phyloP scores from a whole-genome alignment of 2,888 invertebrate genomes.

The Rhimphoctona megacephalus region DNA sequence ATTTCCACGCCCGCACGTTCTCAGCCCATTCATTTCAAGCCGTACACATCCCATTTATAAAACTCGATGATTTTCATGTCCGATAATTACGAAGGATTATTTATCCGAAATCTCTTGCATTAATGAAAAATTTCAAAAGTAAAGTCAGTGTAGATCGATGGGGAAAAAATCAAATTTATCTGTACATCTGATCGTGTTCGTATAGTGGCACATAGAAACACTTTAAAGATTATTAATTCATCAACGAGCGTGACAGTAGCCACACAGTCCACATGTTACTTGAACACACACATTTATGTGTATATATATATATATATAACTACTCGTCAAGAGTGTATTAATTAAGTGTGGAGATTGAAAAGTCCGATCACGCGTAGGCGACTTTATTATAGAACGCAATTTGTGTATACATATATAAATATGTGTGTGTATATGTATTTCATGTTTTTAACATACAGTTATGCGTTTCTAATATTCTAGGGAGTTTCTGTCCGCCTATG shows the following conservation, averaged over 20 bases:
- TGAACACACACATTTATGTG: not conserved
- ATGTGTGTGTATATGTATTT: not conserved
- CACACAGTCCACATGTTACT: slow-evolving; percentile 38
- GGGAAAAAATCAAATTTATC: slow-evolving; percentile 37
- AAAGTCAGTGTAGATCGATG: not conserved
- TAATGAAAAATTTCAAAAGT: slow-evolving; percentile 1
- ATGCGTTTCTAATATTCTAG: not conserved
- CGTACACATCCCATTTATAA: not conserved
- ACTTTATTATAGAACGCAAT: slow-evolving; percentile 57
- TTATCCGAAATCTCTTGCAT: slow-evolving; percentile 23
- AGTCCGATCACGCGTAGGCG: slow-evolving; percentile 64
- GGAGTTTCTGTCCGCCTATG: not conserved
- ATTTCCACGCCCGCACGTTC: not conserved
- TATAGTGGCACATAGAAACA: slow-evolving; percentile 13
- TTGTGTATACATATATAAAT: not conserved
- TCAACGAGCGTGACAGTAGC: slow-evolving; percentile 62
- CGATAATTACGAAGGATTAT: slow-evolving; percentile 38
- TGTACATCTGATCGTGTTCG: slow-evolving; percentile 30
- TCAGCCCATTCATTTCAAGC: not conserved
- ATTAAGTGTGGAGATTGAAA: slow-evolving; percentile 65
- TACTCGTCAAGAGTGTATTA: slow-evolving; percentile 60
- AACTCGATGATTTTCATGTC: slow-evolving; percentile 29
- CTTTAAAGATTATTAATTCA: slow-evolving; percentile 66
- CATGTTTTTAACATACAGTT: not conserved
- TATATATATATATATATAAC: slow-evolving; percentile 19